Base-by-base conservation (phyloP, 2,888 invertebrate species). In the Branchipolynoe longqiensis region DNA sequence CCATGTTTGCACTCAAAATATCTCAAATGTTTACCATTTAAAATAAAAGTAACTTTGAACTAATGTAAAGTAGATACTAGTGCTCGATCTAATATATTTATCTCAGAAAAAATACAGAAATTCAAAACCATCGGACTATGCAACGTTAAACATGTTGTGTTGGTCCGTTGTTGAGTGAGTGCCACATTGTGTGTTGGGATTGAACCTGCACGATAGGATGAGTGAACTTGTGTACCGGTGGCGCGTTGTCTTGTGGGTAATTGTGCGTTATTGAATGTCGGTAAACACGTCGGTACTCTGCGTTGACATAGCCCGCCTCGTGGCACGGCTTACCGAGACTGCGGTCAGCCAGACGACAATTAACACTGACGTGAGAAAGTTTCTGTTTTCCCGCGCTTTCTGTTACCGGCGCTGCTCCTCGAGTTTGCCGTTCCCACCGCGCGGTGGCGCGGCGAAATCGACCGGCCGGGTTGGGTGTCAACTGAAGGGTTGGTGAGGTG, bases 381-480 rank as follows among this genome's bases (percentile, higher is more conserved):
- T 6, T 25, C 64, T 64, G 28, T 14, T 8, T 48, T 48, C 48
- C 48, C 48, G 48, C 48, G 48, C 48, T 48, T 48, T 48, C 48
- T 18, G 8, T 18, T 48, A 8, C 48, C 48, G 22, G 64, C 33
- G 6, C 8, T 31, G 6, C 64, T 64, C 33, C 28, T 64, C 6
- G 41, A 74, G 74, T 74, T 74, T 36, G n/a, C 74, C 12, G 8
- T 74, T 74, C 74, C 74, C 74, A 74, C 48, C 38, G 40, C n/a
- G 64, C 4, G 48, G 28, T 40, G 38, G 22, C 2, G 69, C 33
- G 74, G 25, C 8, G 25, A n/a, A 36, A 74, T 74, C 41, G 74
- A 74, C 28, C 41, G 33, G 8, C 8, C 3, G 64, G 4, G 33
- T 64, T 33, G 33, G 4, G 64, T 64, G 28, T 25, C 64, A 64